Evolutionary conservation across 2,113 vertebrate genomes (phyloP).

Genomic region (Siphamia tubifer): DNA sequence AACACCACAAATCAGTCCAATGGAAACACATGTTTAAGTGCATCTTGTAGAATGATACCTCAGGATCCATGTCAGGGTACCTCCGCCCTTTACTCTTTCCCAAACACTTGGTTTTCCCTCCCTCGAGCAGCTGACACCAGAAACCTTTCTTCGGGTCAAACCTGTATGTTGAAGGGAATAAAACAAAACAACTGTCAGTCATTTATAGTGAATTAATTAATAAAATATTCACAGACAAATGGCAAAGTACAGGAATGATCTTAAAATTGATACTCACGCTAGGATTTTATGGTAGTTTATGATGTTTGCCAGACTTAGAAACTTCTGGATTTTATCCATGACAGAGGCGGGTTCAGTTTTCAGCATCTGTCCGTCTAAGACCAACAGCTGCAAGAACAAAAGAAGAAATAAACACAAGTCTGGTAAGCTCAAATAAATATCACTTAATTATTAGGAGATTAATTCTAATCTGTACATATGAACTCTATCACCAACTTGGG

Average conservation of each 20-base stretch:
- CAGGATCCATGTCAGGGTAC: constrained; percentile 93
- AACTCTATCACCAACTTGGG: too few relatives aligned
- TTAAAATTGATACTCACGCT: constrained; percentile 83
- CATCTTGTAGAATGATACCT: constrained; percentile 77
- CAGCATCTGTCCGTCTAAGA: constrained; percentile 94
- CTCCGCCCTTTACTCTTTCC: constrained; percentile 97
- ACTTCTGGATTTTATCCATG: constrained; percentile 97
- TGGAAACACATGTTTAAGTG: neutral
- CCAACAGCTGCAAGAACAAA: constrained; percentile 84
- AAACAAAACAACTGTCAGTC: neutral
- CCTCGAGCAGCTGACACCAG: constrained; percentile 96
- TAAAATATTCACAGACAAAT: too few relatives aligned
- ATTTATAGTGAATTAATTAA: neutral
- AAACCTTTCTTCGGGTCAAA: constrained; percentile 98
- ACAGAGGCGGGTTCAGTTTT: constrained; percentile 92
- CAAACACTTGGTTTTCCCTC: constrained; percentile 95
- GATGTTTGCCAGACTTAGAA: constrained; percentile 84
- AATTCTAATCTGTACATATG: too few relatives aligned
- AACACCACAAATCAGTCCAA: neutral
- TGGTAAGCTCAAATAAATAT: too few relatives aligned
- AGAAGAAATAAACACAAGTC: neutral
- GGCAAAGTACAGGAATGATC: neutral
- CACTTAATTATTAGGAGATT: too few relatives aligned
- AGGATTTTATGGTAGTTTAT: constrained; percentile 94
- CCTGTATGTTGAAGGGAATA: constrained; percentile 65